Evolutionary conservation across 2,888 invertebrate genomes (phyloP).

Genomic region (Drosophila eohydei): DNA sequence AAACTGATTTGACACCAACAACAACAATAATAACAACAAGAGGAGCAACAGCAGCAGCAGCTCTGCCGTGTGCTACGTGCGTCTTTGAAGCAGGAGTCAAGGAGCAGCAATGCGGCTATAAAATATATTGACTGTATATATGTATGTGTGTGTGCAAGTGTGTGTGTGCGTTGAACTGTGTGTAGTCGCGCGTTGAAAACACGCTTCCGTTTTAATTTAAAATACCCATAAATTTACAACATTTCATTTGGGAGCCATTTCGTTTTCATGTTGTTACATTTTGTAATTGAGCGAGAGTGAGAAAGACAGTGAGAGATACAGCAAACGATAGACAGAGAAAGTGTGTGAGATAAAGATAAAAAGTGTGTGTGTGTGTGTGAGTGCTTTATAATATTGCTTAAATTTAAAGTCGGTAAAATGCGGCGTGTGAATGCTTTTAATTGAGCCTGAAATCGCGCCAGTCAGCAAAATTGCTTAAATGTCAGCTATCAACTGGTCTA

Average conservation of each 20-base stretch:
- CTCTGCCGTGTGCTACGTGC: constrained; percentile 72
- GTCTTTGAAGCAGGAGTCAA: constrained; percentile 50
- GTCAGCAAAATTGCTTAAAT: constrained; percentile 49
- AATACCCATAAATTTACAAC: constrained; percentile 85
- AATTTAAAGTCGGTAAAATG: constrained; percentile 71
- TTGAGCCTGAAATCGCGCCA: constrained; percentile 71
- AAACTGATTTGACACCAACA: constrained; percentile 77
- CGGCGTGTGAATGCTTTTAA: constrained; percentile 72
- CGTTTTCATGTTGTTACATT: constrained; percentile 75
- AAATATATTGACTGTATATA: constrained; percentile 73
- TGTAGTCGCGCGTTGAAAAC: constrained; percentile 77
- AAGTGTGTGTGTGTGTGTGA: constrained; percentile 19
- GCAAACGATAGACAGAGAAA: constrained; percentile 19
- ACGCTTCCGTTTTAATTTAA: constrained; percentile 85
- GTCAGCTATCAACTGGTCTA: constrained; percentile 5
- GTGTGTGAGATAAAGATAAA: constrained; percentile 20
- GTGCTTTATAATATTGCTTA: constrained; percentile 60
- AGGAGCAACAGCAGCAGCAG: constrained; percentile 28
- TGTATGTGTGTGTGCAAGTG: constrained; percentile 21
- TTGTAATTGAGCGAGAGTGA: constrained; percentile 71
- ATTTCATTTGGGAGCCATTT: constrained; percentile 84
- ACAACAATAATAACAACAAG: constrained; percentile 31
- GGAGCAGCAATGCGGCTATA: constrained; percentile 62
- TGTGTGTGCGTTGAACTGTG: constrained; percentile 37
- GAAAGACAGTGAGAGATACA: not conserved